Base-by-base conservation (phyloP, 1,140 invertebrate species). In the Pachyrhynchus sulphureomaculatus region DNA sequence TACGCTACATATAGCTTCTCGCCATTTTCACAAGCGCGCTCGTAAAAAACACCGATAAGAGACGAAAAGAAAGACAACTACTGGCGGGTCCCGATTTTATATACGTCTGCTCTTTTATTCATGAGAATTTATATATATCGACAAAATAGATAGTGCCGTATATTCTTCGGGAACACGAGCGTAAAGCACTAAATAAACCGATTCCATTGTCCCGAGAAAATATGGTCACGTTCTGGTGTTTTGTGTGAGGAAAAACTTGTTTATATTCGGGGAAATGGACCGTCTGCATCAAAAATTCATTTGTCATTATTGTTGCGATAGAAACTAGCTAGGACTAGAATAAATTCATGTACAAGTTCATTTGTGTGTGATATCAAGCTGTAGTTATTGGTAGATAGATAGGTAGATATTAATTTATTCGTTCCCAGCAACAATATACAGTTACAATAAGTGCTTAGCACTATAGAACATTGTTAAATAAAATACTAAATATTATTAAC, bases 121-220 rank as follows among this genome's bases (percentile, higher is more conserved):
- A 49, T 49, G 47, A 49, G 47, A 23, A 49, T 49, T 49, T 49
- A 49, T 49, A 49, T 49, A 26, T 49, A 49, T 49, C 47, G 47
- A 34, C 47, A 32, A 49, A 49, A 49, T 49, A 49, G 47, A 49
- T 49, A 49, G 47, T 49, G 47, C 47, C 47, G 47, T 49, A 49
- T 49, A 49, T 49, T 49, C 5, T 9, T 20, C 47, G n/a, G 26
- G 24, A 33, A 49, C 47, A 49, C 47, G 47, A 32, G 47, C 47
- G 47, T 32, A 49, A 49, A 49, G 47, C 47, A 49, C 47, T 49
- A 49, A 49, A 49, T 49, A 49, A 49, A 49, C 47, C 47, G 47
- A 49, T 49, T 32, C 47, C 47, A 49, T 49, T 49, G 47, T 49
- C 47, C 47, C 23, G 47, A 49, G 23, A n/a, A 49, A 49, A 49